Percentiles rank a stretch among this genome's conserved stretches.
phyloP scores from a whole-genome alignment of 2,797 vertebrate genomes.

The Remorina albescens region DNA sequence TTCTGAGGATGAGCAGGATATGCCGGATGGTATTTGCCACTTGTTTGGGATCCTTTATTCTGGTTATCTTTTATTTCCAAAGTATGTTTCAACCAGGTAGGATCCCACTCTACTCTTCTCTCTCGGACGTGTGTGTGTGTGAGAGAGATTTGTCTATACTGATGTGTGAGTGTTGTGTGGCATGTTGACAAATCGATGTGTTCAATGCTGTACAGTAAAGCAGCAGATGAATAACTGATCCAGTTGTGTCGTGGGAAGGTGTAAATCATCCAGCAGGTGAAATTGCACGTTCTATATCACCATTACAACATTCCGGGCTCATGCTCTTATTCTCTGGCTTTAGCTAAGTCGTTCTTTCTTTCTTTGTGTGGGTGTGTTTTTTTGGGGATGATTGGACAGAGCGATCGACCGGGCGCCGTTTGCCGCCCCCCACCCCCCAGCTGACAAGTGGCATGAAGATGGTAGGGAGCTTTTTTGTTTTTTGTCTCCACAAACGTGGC shows the following conservation, averaged over 20 bases:
- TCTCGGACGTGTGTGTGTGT: not conserved
- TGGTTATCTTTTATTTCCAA: conserved; percentile 99
- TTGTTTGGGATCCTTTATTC: conserved; percentile 96
- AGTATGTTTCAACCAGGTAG: conserved; percentile 99
- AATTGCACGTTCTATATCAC: not conserved
- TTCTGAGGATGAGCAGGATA: conserved; percentile 97
- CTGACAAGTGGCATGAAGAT: conserved; percentile 49
- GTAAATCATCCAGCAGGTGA: conserved; percentile 17
- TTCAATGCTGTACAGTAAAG: conserved; percentile 29
- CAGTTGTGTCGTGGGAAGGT: not conserved
- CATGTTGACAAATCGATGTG: conserved; percentile 47
- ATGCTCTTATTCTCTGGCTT: conserved; percentile 23
- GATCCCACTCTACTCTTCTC: conserved; percentile 62
- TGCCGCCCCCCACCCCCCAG: not conserved
- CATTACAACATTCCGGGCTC: not conserved
- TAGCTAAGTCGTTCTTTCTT: conserved; percentile 4
- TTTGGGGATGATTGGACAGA: conserved; percentile 17
- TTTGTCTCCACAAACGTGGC: conserved; percentile 65
- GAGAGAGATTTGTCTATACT: not conserved
- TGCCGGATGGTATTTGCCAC: conserved; percentile 97
- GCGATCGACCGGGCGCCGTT: not conserved
- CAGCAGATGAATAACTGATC: conserved; percentile 38
- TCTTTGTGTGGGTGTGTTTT: conserved; percentile 15
- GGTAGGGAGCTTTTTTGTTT: conserved; percentile 53
- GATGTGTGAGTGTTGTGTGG: conserved; percentile 35